Percentiles rank a stretch among this genome's conserved stretches.
Evolutionary conservation across 2,888 invertebrate species (phyloP).

Genomic region (Cheilosia vulpina): DNA sequence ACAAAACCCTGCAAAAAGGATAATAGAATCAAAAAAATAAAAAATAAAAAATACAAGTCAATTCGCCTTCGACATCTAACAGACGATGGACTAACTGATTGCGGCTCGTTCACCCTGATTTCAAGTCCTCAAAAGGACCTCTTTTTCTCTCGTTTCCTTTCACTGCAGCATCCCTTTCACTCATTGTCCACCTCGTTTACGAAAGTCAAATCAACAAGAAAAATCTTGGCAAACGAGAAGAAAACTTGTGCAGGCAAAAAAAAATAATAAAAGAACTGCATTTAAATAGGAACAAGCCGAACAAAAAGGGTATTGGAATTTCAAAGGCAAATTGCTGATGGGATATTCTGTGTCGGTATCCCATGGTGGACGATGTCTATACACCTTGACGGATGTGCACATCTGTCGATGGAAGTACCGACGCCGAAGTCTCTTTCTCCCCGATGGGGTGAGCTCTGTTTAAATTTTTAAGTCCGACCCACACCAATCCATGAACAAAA

Average conservation of each 20-base stretch:
- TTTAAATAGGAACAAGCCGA: constrained; percentile 36
- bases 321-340: constrained; percentile 66
- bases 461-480: constrained; percentile 43
- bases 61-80: constrained; percentile 44
- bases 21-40: constrained; percentile 13
- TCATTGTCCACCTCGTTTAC: constrained; percentile 47
- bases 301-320: constrained; percentile 56
- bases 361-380: constrained; percentile 28
- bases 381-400: constrained; percentile 60
- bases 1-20: constrained; percentile 49
- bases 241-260: constrained; percentile 22
- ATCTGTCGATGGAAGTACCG: constrained; percentile 19
- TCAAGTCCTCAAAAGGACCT: constrained; percentile 1
- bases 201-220: constrained; percentile 63
- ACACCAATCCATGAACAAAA: not conserved
- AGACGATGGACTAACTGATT: constrained; percentile 65
- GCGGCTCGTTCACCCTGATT: constrained; percentile 57
- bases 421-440: too few relatives aligned
- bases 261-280: constrained; percentile 9
- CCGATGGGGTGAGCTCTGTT: constrained; percentile 16
- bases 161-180: constrained; percentile 10
- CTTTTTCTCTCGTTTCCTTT: not conserved
- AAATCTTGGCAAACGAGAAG: constrained; percentile 47
- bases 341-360: constrained; percentile 32
- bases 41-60: constrained; percentile 5